Evolutionary conservation across 1,140 invertebrate species (phyloP), one percentile per base, ranked within the genome.

Genomic region (Heliothis virescens): DNA sequence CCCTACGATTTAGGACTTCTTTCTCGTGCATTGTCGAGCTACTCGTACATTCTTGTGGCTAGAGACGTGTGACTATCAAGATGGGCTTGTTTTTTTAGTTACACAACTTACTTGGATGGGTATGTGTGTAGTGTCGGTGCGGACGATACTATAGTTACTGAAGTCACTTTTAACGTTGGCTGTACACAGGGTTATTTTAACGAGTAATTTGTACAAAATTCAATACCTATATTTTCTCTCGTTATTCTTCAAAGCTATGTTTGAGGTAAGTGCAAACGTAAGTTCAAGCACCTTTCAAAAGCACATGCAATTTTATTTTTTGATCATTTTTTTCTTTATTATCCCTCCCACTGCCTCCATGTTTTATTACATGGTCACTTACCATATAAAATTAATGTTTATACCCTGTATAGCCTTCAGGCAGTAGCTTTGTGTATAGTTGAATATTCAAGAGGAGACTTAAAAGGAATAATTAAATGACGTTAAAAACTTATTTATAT

Each of bases 401-500:
- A 48, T 47, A 67, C 63, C n/a, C 13, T 12, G 50, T 59, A 50
- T 47, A 60, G 72, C 57, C 41, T 62, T 60, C 47, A 77, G 48
- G 48, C 18, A 65, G 59, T 79, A 26, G 67, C 63, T 57, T 69
- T 67, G 29, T 75, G 29, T 21, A 82, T 78, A 82, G 86, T 85
- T 91, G 88, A 92, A 93, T 92, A 93, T 92, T 91, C 91, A 92
- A 71, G 71, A 88, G 83, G 71, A 71, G 85, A 82, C 83, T 88
- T 88, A 85, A 88, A 89, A 86, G 83, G 89, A 91, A 90, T 91
- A 92, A 93, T 93, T 90, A 90, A 92, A 93, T 87, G 85, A 86
- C 79, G 85, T 88, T 90, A 90, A 91, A 92, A 91, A 92, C 86
- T 89, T 92, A 89, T 91, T 94, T 91, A 91, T 87, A 88, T 89